Conservation (phyloP, 2,888 invertebrate species). For the Serripes groenlandicus region DNA sequence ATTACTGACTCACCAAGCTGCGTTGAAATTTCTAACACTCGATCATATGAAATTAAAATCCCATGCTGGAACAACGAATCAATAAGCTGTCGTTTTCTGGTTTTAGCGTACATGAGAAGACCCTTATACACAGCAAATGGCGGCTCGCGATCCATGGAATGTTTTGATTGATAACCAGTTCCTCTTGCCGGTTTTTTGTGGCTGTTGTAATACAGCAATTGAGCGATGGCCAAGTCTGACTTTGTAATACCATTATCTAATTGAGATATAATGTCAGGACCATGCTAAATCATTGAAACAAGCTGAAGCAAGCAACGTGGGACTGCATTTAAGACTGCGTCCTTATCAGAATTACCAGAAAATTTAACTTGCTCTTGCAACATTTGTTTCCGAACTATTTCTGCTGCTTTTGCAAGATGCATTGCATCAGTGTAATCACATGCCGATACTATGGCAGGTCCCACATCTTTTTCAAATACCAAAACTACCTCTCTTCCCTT, state of each 20-base stretch:
- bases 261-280: constrained; percentile 44
- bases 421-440: constrained; percentile 64
- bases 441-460: constrained; percentile 44
- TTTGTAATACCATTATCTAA: constrained; percentile 35
- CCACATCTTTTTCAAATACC: constrained; percentile 58
- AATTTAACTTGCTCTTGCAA: constrained; percentile 44
- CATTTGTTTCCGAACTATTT: constrained; percentile 65
- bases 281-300: constrained; percentile 60
- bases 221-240: constrained; percentile 40
- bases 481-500: constrained; percentile 39
- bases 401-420: constrained; percentile 63
- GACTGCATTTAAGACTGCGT: constrained; percentile 47
- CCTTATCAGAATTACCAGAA: constrained; percentile 49
- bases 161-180: constrained; percentile 21
- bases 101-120: background rate
- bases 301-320: constrained; percentile 40
- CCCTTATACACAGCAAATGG: constrained; percentile 37
- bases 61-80: constrained; percentile 14
- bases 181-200: constrained; percentile 30
- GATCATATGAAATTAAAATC: constrained; percentile 54
- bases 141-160: constrained; percentile 43
- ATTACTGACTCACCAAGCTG: constrained; percentile 59
- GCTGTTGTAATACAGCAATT: constrained; percentile 45
- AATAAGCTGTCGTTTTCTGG: constrained; percentile 5
- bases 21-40: constrained; percentile 71